Evolutionary conservation across 2,113 vertebrate genomes (phyloP).

Genomic region (Gallinago paraguaiae): DNA sequence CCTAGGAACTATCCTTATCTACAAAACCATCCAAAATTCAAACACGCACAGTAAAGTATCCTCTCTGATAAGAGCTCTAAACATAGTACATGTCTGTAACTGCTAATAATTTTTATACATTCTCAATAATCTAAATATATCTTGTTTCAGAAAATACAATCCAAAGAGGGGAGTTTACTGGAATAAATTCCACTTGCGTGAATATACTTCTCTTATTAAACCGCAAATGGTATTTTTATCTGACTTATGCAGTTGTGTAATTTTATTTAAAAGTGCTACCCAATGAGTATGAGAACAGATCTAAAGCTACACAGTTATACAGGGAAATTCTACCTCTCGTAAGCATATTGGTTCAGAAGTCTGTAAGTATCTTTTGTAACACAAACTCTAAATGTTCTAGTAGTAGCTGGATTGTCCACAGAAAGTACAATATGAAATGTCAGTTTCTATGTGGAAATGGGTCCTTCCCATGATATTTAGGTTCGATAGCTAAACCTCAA

Average conservation of each 20-base stretch:
- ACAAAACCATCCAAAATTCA: neutral
- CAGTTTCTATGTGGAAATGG: neutral
- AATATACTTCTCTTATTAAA: neutral
- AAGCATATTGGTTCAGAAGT: neutral
- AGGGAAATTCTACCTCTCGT: neutral
- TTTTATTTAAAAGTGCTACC: neutral
- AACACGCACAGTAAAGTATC: neutral
- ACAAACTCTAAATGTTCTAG: neutral
- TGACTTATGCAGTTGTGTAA: neutral
- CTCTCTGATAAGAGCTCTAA: neutral
- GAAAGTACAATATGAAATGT: neutral
- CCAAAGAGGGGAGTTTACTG: neutral
- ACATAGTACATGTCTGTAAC: neutral
- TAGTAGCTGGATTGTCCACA: neutral
- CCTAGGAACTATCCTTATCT: neutral
- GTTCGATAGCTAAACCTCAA: neutral
- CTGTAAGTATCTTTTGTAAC: neutral
- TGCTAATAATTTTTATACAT: neutral
- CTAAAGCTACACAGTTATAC: neutral
- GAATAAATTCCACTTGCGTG: neutral
- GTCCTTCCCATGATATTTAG: neutral
- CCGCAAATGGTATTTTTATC: neutral
- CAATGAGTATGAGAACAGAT: neutral
- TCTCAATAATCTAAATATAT: neutral
- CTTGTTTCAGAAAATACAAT: neutral